Evolutionary conservation across 1,140 invertebrate genomes (phyloP).

Genomic region (Cherax quadricarinatus): DNA sequence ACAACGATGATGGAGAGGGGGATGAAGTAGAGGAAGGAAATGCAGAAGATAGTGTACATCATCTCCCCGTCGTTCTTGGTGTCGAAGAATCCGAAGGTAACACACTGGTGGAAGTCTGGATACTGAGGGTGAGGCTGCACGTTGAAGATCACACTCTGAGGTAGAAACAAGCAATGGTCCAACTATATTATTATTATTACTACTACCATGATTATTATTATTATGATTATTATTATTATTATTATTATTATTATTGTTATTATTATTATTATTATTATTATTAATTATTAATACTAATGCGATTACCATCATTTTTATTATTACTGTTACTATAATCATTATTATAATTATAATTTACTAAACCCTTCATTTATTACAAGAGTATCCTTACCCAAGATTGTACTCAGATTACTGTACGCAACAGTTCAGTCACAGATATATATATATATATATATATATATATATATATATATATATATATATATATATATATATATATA

Average conservation of each 20-base stretch:
- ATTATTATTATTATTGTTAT: conserved; percentile 2
- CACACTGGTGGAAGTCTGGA: conserved; percentile 78
- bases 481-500: too few species aligned
- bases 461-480: too few species aligned
- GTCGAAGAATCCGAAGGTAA: conserved; percentile 79
- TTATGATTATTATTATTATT: conserved; percentile 16
- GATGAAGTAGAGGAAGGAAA: conserved; percentile 76
- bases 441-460: too few species aligned
- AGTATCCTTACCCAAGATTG: too few species aligned
- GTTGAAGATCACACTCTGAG: conserved; percentile 78
- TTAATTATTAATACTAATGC: too few species aligned
- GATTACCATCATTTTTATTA: too few species aligned
- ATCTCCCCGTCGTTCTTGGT: conserved; percentile 77
- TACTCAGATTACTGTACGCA: too few species aligned
- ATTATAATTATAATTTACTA: too few species aligned
- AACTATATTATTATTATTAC: not conserved
- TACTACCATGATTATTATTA: not conserved
- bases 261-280: too few species aligned
- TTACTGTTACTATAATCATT: too few species aligned
- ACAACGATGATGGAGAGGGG: conserved; percentile 73
- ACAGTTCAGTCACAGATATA: too few species aligned
- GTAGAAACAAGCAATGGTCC: not conserved
- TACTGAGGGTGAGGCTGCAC: conserved; percentile 77
- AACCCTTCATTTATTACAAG: too few species aligned
- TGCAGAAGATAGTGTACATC: conserved; percentile 74